Percentiles rank a stretch among this genome's conserved stretches.
These are phyloP conservation scores for Limnephilus auricula DNA, from an alignment of 2,888 invertebrate genomes.

Conservation along the genomic window DNA sequence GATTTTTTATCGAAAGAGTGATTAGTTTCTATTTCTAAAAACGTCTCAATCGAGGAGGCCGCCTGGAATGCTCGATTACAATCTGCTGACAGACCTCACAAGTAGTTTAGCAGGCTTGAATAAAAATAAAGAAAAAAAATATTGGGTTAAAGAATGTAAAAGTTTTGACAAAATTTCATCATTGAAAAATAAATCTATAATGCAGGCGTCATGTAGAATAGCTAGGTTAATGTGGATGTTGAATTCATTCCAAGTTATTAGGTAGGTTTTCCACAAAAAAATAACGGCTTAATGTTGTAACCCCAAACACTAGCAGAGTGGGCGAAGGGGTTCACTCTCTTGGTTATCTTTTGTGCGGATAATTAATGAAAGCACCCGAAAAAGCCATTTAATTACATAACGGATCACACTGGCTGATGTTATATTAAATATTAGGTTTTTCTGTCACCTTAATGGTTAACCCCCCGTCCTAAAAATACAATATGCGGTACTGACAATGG, in stretches of 20 bases:
- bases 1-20: too few species aligned
- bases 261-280: background rate
- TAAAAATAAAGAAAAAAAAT: too few species aligned
- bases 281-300: background rate
- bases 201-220: background rate
- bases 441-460: background rate
- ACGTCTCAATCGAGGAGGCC: too few species aligned
- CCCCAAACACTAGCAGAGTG: background rate
- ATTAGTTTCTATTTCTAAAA: too few species aligned
- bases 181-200: background rate
- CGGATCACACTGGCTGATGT: background rate
- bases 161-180: background rate
- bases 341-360: background rate
- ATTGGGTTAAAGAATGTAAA: too few species aligned
- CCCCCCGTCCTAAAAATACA: background rate
- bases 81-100: too few species aligned
- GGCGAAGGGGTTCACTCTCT: background rate
- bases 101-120: too few species aligned
- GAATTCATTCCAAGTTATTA: background rate
- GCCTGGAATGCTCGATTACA: too few species aligned
- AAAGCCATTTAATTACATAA: background rate
- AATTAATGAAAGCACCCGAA: background rate
- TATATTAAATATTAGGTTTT: constrained; percentile 2
- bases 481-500: background rate
- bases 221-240: background rate